Base-by-base conservation (phyloP, 2,797 vertebrate genomes). In the Sciaenops ocellatus region DNA sequence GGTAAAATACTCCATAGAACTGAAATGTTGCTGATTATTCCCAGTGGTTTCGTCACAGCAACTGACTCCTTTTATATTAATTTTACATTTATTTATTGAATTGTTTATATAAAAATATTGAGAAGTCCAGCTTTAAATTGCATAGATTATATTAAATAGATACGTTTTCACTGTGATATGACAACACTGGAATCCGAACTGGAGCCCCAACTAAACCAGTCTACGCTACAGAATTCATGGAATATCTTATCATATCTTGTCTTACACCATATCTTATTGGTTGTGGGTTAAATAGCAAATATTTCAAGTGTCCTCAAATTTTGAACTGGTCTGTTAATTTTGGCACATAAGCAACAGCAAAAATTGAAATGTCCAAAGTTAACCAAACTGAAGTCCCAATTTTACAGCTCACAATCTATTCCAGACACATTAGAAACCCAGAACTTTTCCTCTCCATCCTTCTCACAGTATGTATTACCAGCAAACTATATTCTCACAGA, bases 401-500 rank as follows among this genome's bases (percentile, higher is more conserved):
- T 74, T 77, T 76, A 41, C 56, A 73, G 66, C 73, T 73, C 63
- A 63, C 26, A 64, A 13, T 38, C 17, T 41, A n/a, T 13, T 65
- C 18, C 13, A 71, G 55, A 79, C n/a, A 64, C 30, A 50, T 2
- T 20, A 34, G 54, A 79, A 78, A 79, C 62, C 55, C 52, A 67
- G 17, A 83, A 50, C 28, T 15, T 64, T 80, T 48, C 48, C 76
- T 70, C 57, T 73, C 57, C 26, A 13, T 76, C 34, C 69, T 11
- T 59, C 55, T 73, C 79, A 42, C 81, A 83, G 77, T 74, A 20
- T 26, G 85, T 50, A 46, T 60, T 60, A 81, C 38, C 28, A 54
- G 22, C 5, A 61, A 81, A 85, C 85, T 61, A 80, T 30, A 88
- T 87, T 75, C 67, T 79, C 71, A 46, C 61, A 44, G 72, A 85